Evolutionary conservation across 1,140 invertebrate species (phyloP), one percentile per base, ranked within the genome.

Genomic region (Argopecten irradians): DNA sequence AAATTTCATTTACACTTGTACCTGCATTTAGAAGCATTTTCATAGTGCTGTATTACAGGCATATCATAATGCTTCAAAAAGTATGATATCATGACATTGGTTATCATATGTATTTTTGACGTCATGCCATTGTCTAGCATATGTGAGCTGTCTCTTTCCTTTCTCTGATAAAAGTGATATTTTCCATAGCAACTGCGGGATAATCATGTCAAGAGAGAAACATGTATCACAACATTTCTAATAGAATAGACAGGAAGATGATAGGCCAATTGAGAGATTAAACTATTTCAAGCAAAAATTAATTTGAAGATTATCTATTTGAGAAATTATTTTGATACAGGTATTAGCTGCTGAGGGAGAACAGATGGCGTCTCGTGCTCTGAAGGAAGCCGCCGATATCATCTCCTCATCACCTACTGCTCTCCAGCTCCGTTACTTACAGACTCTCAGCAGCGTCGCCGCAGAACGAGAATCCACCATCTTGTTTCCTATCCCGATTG

Each of bases 381-480:
- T 99, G 0, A 98, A 98, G 91, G 98, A 98, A 93, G 98, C 98
- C 32, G 97, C 98, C 3, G 98, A 99, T 94, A 97, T 98, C 35
- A 98, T 99, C 98, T 92, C 97, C 97, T 39, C 99, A 93, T 94
- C 93, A 90, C 98, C 98, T 22, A 97, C 97, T 11, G 98, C 98
- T 1, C 95, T 99, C 83, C 98, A 99, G 96, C 96, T 98, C 19
- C 89, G 94, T 7, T 94, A 95, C 86, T 90, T 94, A 39, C 94
- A 94, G 89, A 94, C 94, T 0, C 96, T 99, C 88, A 99, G 98
- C 95, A 98, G 98, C 13, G 99, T 99, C 95, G 98, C 98, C 41
- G 98, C 98, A 1, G 99, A 99, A 96, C 99, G 99, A 96, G 99
- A 99, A 95, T 99, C 98, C 8, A 99, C 99, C 16, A 99, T 99